Percentiles rank a stretch among this genome's conserved stretches.
These are phyloP conservation scores for Lucilia cuprina DNA, from an alignment of 1,140 invertebrate genomes.

Conservation along the genomic window DNA sequence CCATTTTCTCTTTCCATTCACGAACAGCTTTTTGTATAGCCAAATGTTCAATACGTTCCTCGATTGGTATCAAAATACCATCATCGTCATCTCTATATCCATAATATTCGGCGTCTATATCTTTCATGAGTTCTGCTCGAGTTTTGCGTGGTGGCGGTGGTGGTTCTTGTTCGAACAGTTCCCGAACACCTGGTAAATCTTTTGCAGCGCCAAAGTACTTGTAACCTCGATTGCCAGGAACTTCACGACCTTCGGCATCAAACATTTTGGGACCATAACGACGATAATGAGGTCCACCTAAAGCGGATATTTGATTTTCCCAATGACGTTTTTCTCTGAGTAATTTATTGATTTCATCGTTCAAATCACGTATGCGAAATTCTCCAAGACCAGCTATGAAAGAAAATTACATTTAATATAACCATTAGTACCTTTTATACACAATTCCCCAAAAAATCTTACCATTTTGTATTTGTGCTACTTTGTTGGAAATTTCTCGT, in stretches of 20 bases:
- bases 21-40: slow-evolving; percentile 70
- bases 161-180: slow-evolving; percentile 96
- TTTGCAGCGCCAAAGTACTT: slow-evolving; percentile 99
- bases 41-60: slow-evolving; percentile 80
- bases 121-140: slow-evolving; percentile 95
- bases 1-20: slow-evolving; percentile 74
- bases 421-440: background rate
- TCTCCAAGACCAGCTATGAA: slow-evolving; percentile 91
- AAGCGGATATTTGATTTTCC: slow-evolving; percentile 94
- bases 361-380: slow-evolving; percentile 96
- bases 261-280: slow-evolving; percentile 92
- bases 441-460: slow-evolving; percentile 31
- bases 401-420: background rate
- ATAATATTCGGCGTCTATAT: slow-evolving; percentile 98
- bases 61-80: slow-evolving; percentile 89
- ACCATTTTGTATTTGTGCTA: slow-evolving; percentile 99
- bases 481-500: slow-evolving; percentile 96
- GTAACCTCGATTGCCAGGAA: slow-evolving; percentile 96
- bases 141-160: slow-evolving; percentile 88
- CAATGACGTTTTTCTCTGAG: slow-evolving; percentile 95
- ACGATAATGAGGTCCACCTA: slow-evolving; percentile 95
- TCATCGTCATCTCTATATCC: slow-evolving; percentile 99
- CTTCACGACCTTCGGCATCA: slow-evolving; percentile 95
- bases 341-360: slow-evolving; percentile 99
- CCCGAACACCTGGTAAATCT: slow-evolving; percentile 95